A percentile compares a stretch with the other conserved stretches of the same genome.
phyloP scores from a whole-genome alignment of 2,888 invertebrate genomes.

The Rotaria magnacalcarata region DNA sequence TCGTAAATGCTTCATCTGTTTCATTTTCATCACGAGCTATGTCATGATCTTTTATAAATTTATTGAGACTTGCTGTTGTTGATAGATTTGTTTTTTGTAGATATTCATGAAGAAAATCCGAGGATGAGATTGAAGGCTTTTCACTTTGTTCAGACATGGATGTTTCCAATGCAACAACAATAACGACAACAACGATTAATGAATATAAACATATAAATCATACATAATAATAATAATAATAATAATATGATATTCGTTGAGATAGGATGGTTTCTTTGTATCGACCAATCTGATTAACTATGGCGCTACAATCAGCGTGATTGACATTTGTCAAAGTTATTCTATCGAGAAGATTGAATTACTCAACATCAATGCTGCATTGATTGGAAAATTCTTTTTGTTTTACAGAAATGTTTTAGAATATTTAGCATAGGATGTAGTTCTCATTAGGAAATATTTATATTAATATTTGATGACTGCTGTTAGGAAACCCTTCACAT shows the following conservation, averaged over 20 bases:
- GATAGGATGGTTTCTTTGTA: background rate
- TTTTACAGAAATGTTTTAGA: too few relatives aligned
- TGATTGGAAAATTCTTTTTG: too few relatives aligned
- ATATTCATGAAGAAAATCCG: conserved; percentile 7
- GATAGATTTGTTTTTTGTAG: conserved; percentile 21
- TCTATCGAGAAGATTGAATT: too few relatives aligned
- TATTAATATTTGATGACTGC: too few relatives aligned
- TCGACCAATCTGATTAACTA: background rate
- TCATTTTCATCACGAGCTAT: conserved; percentile 1
- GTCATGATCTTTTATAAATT: background rate
- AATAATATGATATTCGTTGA: too few relatives aligned
- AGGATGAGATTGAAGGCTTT: background rate
- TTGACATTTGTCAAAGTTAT: background rate
- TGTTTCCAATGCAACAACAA: background rate
- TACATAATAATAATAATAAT: too few relatives aligned
- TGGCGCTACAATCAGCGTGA: background rate
- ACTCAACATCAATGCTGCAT: too few relatives aligned
- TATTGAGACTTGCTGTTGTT: background rate
- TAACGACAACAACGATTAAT: background rate
- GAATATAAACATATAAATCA: background rate
- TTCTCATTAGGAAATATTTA: too few relatives aligned
- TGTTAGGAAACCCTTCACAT: too few relatives aligned
- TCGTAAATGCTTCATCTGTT: conserved; percentile 3
- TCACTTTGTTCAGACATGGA: background rate
- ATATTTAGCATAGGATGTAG: too few relatives aligned